Percentiles rank a stretch among this genome's conserved stretches.
Evolutionary conservation across 2,113 vertebrate species (phyloP).

Genomic region (Paramormyrops kingsleyae): DNA sequence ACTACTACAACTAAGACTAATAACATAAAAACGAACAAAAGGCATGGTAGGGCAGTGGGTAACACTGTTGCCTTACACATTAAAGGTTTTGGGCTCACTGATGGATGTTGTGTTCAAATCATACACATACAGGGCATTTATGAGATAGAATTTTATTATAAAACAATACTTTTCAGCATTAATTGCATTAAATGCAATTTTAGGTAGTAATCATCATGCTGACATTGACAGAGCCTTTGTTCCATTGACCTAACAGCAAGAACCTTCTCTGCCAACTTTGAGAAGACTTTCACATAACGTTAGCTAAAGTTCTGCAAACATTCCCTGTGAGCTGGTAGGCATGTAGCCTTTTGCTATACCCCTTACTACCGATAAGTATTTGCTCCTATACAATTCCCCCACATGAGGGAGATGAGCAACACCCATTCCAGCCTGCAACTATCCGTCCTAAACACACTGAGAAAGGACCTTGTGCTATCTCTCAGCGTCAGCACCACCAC

Average conservation of each 20-base stretch:
- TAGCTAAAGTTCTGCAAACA: neutral
- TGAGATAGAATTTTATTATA: neutral
- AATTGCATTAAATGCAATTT: neutral
- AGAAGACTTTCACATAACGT: neutral
- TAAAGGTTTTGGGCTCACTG: neutral
- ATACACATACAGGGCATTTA: neutral
- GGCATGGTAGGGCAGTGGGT: neutral
- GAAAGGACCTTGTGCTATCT: conserved; percentile 35
- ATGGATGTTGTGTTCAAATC: neutral
- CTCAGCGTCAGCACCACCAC: conserved; percentile 5
- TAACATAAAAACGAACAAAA: neutral
- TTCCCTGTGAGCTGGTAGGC: neutral
- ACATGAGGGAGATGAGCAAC: neutral
- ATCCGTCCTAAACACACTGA: conserved; percentile 35
- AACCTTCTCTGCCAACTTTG: neutral
- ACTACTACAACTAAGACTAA: neutral
- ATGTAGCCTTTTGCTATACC: neutral
- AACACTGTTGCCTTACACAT: neutral
- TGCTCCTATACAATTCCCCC: neutral
- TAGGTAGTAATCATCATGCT: neutral
- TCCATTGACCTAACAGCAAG: neutral
- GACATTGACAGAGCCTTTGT: neutral
- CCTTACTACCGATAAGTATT: neutral
- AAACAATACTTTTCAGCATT: neutral
- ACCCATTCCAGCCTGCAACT: conserved; percentile 36